Conservation (phyloP, 2,888 invertebrate genomes). For the Hesperia comma region DNA sequence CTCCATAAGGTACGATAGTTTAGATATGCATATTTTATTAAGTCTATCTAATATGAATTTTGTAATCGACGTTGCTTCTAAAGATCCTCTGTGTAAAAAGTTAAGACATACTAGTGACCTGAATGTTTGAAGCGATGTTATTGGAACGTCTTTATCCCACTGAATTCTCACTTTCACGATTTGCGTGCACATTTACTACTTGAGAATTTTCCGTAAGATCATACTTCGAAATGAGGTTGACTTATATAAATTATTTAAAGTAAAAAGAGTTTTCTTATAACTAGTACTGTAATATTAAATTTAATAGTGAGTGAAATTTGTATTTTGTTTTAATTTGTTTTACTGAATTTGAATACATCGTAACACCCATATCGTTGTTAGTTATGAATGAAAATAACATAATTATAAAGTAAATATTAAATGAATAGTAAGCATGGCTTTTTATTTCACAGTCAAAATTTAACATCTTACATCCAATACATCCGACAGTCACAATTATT, state of each 20-base stretch:
- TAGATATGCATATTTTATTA: conserved; percentile 83
- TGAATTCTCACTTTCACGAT: conserved; percentile 81
- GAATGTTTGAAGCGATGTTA: conserved; percentile 80
- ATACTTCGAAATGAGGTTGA: conserved; percentile 79
- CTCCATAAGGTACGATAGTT: conserved; percentile 69
- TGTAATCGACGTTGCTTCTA: conserved; percentile 83
- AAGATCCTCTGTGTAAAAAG: conserved; percentile 82
- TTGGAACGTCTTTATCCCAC: conserved; percentile 75
- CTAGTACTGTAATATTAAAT: conserved; percentile 82
- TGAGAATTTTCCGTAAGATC: conserved; percentile 73
- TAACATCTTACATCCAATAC: conserved; percentile 18
- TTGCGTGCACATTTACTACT: conserved; percentile 78
- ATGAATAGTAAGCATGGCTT: conserved; percentile 80
- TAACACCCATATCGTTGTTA: conserved; percentile 85
- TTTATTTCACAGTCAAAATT: conserved; percentile 62
- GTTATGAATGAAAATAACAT: conserved; percentile 85
- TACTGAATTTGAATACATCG: conserved; percentile 83
- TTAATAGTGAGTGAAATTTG: conserved; percentile 84
- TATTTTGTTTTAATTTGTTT: conserved; percentile 83
- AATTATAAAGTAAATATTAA: conserved; percentile 85
- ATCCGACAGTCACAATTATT: background rate
- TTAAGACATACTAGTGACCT: conserved; percentile 84
- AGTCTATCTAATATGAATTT: conserved; percentile 83
- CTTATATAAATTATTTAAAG: conserved; percentile 81
- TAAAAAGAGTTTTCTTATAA: conserved; percentile 77